phyloP scores from a whole-genome alignment of 1,140 invertebrate genomes.

The Hycleus cichorii region DNA sequence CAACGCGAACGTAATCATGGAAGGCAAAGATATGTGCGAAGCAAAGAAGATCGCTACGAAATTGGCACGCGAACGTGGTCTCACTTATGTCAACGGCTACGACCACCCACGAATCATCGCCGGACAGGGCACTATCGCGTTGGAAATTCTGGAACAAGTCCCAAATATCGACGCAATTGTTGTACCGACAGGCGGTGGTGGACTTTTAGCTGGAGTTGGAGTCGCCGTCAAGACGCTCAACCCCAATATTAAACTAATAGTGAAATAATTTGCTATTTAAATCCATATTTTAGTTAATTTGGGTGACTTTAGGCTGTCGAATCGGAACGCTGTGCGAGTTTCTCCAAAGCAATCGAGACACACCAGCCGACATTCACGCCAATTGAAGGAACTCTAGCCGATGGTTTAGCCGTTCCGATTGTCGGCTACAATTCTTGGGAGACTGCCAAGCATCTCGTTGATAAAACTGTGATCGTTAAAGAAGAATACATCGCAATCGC shows the following conservation, averaged over 20 bases:
- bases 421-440: constrained; percentile 84
- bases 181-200: constrained; percentile 85
- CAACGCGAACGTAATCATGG: constrained; percentile 77
- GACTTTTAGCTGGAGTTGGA: constrained; percentile 80
- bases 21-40: constrained; percentile 79
- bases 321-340: constrained; percentile 82
- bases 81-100: constrained; percentile 84
- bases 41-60: constrained; percentile 71
- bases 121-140: constrained; percentile 85
- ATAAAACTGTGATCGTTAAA: constrained; percentile 74
- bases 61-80: constrained; percentile 59
- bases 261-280: constrained; percentile 38
- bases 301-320: constrained; percentile 69
- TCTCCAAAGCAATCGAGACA: constrained; percentile 62
- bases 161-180: constrained; percentile 66
- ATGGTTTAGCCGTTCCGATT: constrained; percentile 84
- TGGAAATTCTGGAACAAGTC: constrained; percentile 86
- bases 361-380: constrained; percentile 61
- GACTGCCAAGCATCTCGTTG: constrained; percentile 68
- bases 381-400: constrained; percentile 74
- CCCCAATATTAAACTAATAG: constrained; percentile 68
- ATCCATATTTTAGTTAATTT: too few species aligned
- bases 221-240: constrained; percentile 79
- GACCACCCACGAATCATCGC: constrained; percentile 91
- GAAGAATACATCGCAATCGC: constrained; percentile 85